phyloP scores from a whole-genome alignment of 2,888 invertebrate genomes.

The Hirtodrosophila trivittata region DNA sequence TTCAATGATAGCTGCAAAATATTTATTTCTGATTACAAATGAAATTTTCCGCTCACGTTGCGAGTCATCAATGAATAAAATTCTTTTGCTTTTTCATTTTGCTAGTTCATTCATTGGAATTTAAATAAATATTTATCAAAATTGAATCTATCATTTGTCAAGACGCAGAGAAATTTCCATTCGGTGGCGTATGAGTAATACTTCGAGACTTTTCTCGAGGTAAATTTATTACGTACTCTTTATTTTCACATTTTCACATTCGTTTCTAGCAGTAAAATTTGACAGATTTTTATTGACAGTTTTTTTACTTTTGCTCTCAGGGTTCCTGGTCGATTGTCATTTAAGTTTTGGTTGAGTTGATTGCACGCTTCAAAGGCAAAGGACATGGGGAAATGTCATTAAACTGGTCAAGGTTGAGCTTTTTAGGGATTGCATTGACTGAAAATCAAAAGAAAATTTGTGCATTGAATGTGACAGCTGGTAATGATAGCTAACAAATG shows the following conservation, averaged over 20 bases:
- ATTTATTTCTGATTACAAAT: slow-evolving; percentile 22
- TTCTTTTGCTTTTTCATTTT: too few species aligned
- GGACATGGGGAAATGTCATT: slow-evolving; percentile 31
- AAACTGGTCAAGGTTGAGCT: slow-evolving; percentile 44
- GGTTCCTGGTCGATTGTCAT: slow-evolving; percentile 38
- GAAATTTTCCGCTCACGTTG: slow-evolving; percentile 8
- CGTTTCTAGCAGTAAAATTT: slow-evolving; percentile 15
- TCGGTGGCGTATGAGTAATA: slow-evolving; percentile 54
- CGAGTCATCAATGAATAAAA: too few species aligned
- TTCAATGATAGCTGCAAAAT: slow-evolving; percentile 7
- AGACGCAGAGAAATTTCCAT: too few species aligned
- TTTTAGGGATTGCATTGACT: slow-evolving; percentile 2
- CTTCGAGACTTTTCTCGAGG: background rate
- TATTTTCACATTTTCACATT: background rate
- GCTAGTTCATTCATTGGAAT: too few species aligned
- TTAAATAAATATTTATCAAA: slow-evolving; percentile 2
- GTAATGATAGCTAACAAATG: slow-evolving; percentile 1
- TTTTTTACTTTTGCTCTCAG: slow-evolving; percentile 21
- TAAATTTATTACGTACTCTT: too few species aligned
- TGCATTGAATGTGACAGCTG: slow-evolving; percentile 27
- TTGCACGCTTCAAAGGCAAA: slow-evolving; percentile 60
- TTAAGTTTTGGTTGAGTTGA: slow-evolving; percentile 59
- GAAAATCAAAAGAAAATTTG: slow-evolving; percentile 30
- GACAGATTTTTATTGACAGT: slow-evolving; percentile 56
- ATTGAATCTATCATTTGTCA: slow-evolving; percentile 44